Conservation (phyloP, 2,797 vertebrate genomes). For the Nannoperca australis region DNA sequence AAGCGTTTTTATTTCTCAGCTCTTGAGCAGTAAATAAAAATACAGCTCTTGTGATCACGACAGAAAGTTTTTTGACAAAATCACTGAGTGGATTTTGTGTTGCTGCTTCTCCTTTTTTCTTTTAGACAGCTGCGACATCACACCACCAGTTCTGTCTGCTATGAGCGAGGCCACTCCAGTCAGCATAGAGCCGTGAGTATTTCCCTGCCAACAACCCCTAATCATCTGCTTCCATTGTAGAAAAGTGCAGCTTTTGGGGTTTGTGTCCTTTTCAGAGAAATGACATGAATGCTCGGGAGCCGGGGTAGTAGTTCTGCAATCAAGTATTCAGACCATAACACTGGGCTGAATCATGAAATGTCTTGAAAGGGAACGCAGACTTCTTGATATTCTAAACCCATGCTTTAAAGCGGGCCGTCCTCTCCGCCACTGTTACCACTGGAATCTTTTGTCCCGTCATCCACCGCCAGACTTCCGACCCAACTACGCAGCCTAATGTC, state of each 20-base stretch:
- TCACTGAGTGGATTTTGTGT: conserved; percentile 33
- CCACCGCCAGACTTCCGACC: conserved; percentile 34
- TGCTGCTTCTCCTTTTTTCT: neutral
- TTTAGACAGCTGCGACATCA: conserved; percentile 95
- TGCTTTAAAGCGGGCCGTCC: conserved; percentile 7
- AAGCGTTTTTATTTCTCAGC: neutral
- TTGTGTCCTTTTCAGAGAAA: conserved; percentile 38
- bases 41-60: neutral
- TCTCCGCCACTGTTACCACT: conserved; percentile 33
- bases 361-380: conserved; percentile 33
- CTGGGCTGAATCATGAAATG: conserved; percentile 30
- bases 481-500: conserved; percentile 14
- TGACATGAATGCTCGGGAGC: neutral
- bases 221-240: conserved; percentile 1
- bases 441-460: conserved; percentile 54
- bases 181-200: conserved; percentile 98
- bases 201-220: conserved; percentile 10
- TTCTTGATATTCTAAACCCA: conserved; percentile 53
- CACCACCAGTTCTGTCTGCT: conserved; percentile 92
- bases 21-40: neutral
- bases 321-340: conserved; percentile 58
- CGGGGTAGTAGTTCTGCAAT: conserved; percentile 38
- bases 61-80: neutral
- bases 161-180: conserved; percentile 95
- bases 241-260: conserved; percentile 19